phyloP scores from a whole-genome alignment of 2,797 vertebrate genomes.

The Microctenopoma stevenorrisi region DNA sequence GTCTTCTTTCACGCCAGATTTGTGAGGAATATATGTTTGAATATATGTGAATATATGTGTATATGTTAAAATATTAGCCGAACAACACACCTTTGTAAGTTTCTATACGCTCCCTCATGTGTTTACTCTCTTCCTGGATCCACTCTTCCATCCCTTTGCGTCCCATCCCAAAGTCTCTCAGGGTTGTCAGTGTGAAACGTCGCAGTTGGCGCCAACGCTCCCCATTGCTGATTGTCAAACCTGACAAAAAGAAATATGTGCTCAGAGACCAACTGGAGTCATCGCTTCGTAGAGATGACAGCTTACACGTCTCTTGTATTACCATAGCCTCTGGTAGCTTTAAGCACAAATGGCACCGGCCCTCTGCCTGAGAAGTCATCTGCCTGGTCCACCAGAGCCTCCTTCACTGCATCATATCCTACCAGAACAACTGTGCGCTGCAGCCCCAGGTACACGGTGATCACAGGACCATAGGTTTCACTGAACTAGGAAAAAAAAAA shows the following conservation, averaged over 20 bases:
- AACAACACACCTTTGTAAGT: no score
- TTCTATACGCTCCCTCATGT: slow-evolving; percentile 15
- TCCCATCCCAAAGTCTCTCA: slow-evolving; percentile 84
- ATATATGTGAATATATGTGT: no score
- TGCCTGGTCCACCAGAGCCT: slow-evolving; percentile 83
- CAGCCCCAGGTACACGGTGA: slow-evolving; percentile 79
- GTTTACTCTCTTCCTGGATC: slow-evolving; percentile 79
- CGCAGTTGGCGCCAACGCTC: slow-evolving; percentile 77
- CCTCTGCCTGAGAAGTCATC: slow-evolving; percentile 81
- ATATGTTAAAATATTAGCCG: no score
- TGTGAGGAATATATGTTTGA: no score
- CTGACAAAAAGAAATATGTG: slow-evolving; percentile 34
- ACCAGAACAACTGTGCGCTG: slow-evolving; percentile 78
- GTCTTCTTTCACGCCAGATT: no score
- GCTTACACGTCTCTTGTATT: not conserved
- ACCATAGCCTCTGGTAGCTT: slow-evolving; percentile 72
- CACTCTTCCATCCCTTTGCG: slow-evolving; percentile 80
- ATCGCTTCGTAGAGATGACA: no score
- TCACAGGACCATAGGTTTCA: slow-evolving; percentile 78
- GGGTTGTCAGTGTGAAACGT: slow-evolving; percentile 76
- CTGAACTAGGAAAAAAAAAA: slow-evolving; percentile 70
- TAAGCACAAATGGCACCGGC: slow-evolving; percentile 50
- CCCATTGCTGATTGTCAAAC: slow-evolving; percentile 76
- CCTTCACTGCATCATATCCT: slow-evolving; percentile 82
- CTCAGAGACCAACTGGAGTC: no score